These are phyloP conservation scores for Onychomys torridus DNA, from an alignment of 2,797 vertebrate genomes.

Conservation along the genomic window DNA sequence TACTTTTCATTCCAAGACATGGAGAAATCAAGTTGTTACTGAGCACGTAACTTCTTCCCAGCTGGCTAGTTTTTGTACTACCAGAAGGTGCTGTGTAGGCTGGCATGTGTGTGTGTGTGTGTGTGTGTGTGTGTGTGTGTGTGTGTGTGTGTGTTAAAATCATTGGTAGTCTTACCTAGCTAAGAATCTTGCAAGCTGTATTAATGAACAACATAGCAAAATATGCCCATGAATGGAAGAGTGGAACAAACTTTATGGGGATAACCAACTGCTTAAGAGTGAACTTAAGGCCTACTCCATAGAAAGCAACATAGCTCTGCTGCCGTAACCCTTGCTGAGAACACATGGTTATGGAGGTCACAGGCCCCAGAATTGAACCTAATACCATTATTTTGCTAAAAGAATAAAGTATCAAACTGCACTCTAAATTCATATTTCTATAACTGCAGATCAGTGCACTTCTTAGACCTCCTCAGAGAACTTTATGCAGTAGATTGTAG, in stretches of 20 bases:
- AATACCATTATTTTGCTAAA: background rate
- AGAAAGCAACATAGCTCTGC: background rate
- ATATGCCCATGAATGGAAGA: background rate
- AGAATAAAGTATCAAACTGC: background rate
- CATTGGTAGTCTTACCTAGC: background rate
- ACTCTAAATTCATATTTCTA: no score
- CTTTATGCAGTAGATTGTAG: no score
- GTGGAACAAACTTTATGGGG: background rate
- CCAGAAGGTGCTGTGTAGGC: background rate
- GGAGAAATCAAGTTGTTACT: background rate
- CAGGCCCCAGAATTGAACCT: background rate
- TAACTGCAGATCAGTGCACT: no score
- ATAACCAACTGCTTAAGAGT: background rate
- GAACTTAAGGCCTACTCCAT: background rate
- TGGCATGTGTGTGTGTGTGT: background rate
- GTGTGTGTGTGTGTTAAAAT: background rate
- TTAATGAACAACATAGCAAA: background rate
- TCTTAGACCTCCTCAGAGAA: no score
- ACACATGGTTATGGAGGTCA: background rate
- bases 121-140: no score
- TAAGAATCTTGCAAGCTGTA: background rate
- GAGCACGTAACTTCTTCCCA: background rate
- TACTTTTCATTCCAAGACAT: background rate
- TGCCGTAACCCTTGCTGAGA: background rate
- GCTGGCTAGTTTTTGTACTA: background rate